Conservation (phyloP, 1,140 invertebrate species). For the Globodera rostochiensis region DNA sequence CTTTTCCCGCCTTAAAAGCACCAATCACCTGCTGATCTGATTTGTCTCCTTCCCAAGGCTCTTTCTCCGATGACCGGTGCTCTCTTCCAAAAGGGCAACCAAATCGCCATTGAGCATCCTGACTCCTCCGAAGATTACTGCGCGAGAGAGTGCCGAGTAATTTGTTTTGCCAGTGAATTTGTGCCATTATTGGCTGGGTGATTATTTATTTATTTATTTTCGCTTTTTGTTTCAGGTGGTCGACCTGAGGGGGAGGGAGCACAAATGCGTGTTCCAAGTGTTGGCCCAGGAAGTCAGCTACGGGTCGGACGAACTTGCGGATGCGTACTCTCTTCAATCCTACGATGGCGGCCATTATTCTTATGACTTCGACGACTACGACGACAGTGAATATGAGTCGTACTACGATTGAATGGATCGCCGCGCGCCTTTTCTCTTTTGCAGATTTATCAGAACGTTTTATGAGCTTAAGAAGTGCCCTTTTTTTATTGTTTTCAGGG, state of each 20-base stretch:
- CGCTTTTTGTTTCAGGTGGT: not conserved
- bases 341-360: not conserved
- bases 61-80: not conserved
- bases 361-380: too few relatives aligned
- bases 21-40: not conserved
- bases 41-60: not conserved
- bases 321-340: not conserved
- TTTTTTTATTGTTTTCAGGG: too few relatives aligned
- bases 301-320: not conserved
- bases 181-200: too few relatives aligned
- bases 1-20: too few relatives aligned
- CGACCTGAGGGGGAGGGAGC: not conserved
- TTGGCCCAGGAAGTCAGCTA: not conserved
- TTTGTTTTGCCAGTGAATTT: too few relatives aligned
- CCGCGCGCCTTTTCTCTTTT: too few relatives aligned
- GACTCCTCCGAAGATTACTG: not conserved
- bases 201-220: not conserved
- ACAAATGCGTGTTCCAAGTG: not conserved
- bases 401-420: too few relatives aligned
- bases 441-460: too few relatives aligned
- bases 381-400: too few relatives aligned
- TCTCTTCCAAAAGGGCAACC: not conserved
- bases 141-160: not conserved
- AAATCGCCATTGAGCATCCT: not conserved
- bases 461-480: too few relatives aligned